A percentile compares a stretch with the other conserved stretches of the same genome.
Evolutionary conservation across 2,113 vertebrate genomes (phyloP).

Genomic region (Entelurus aequoreus): DNA sequence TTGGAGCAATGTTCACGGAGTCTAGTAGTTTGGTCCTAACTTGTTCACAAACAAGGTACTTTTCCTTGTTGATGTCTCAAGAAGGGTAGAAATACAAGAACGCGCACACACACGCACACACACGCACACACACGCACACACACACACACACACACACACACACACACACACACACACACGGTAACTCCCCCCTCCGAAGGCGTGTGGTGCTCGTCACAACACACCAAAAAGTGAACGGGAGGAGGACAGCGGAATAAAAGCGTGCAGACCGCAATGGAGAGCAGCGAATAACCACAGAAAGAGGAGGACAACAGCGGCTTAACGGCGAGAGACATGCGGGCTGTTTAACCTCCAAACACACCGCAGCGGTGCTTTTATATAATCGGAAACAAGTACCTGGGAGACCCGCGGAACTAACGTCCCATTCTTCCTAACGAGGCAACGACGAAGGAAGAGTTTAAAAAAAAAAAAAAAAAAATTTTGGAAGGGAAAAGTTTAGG

Average conservation of each 20-base stretch:
- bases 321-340: slow-evolving; percentile 9
- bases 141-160: slow-evolving; percentile 40
- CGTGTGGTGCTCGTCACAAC: neutral
- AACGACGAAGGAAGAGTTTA: neutral
- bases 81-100: no score
- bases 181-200: slow-evolving; percentile 36
- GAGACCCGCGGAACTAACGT: slow-evolving; percentile 51
- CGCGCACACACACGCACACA: no score
- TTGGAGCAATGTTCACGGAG: no score
- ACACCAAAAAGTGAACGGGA: neutral
- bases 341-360: slow-evolving; percentile 15
- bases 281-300: slow-evolving; percentile 9
- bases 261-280: slow-evolving; percentile 39
- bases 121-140: slow-evolving; percentile 12
- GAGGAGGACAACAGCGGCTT: slow-evolving; percentile 3
- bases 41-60: no score
- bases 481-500: slow-evolving; percentile 40
- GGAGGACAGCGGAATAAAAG: neutral
- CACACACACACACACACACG: slow-evolving; percentile 22
- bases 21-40: no score
- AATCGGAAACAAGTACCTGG: slow-evolving; percentile 38
- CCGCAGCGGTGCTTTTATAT: slow-evolving; percentile 20
- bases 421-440: slow-evolving; percentile 5
- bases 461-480: no score
- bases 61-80: no score